A percentile compares a stretch with the other conserved stretches of the same genome.
Evolutionary conservation across 2,113 vertebrate species (phyloP).

Genomic region (Nycticebus coucang): DNA sequence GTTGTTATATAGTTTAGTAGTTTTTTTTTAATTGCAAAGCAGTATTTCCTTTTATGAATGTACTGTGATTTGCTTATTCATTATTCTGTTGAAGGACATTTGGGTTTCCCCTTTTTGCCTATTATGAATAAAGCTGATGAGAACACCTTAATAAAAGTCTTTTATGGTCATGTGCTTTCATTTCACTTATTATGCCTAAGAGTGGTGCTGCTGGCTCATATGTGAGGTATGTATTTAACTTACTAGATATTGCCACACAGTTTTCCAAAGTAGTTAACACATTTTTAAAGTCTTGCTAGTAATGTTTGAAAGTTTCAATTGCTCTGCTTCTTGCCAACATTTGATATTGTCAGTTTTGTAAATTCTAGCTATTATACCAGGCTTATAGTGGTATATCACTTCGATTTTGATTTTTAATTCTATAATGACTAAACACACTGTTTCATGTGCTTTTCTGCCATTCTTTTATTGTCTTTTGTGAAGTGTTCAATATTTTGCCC

Average conservation of each 20-base stretch:
- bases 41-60: slow-evolving; percentile 9
- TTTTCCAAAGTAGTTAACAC: neutral
- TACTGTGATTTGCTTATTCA: neutral
- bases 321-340: neutral
- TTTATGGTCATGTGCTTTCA: neutral
- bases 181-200: neutral
- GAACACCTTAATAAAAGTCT: neutral
- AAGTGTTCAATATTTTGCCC: neutral
- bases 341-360: neutral
- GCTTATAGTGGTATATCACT: neutral
- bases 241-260: neutral
- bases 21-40: neutral
- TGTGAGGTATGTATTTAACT: neutral
- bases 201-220: neutral
- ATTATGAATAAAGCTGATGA: neutral
- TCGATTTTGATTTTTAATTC: slow-evolving; percentile 36
- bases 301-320: neutral
- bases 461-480: neutral
- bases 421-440: neutral
- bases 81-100: slow-evolving; percentile 18
- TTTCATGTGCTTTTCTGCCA: neutral
- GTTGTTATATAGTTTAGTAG: neutral
- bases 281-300: neutral
- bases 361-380: neutral
- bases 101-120: neutral